These are phyloP conservation scores for Grantiella picta DNA, from an alignment of 2,113 vertebrate genomes.

Conservation along the genomic window DNA sequence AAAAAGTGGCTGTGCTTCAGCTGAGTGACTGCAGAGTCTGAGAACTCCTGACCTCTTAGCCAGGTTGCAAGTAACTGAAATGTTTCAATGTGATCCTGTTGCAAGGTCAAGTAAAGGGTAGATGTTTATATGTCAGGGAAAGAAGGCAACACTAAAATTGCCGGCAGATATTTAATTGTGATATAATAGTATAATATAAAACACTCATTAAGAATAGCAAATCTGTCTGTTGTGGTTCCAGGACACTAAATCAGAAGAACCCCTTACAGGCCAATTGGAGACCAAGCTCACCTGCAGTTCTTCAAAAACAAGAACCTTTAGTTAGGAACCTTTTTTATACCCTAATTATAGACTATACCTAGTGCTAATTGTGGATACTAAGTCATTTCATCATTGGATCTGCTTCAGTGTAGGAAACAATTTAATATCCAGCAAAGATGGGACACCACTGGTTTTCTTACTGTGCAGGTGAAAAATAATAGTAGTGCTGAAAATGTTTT, in stretches of 20 bases:
- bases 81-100: not conserved
- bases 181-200: not conserved
- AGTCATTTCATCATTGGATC: not conserved
- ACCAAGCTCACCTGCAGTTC: not conserved
- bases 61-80: not conserved
- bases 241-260: not conserved
- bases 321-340: not conserved
- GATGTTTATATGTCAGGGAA: not conserved
- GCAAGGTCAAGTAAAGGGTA: not conserved
- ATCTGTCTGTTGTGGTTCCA: not conserved
- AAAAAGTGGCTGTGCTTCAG: not conserved
- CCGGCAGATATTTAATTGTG: not conserved
- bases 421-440: not conserved
- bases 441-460: not conserved
- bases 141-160: not conserved
- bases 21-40: not conserved
- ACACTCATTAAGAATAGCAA: not conserved
- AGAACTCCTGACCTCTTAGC: not conserved
- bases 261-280: not conserved
- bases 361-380: not conserved
- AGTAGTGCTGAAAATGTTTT: not conserved
- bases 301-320: not conserved
- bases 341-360: not conserved
- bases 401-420: not conserved
- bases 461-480: not conserved